phyloP scores from a whole-genome alignment of 2,797 vertebrate genomes.

The Chrosomus eos region DNA sequence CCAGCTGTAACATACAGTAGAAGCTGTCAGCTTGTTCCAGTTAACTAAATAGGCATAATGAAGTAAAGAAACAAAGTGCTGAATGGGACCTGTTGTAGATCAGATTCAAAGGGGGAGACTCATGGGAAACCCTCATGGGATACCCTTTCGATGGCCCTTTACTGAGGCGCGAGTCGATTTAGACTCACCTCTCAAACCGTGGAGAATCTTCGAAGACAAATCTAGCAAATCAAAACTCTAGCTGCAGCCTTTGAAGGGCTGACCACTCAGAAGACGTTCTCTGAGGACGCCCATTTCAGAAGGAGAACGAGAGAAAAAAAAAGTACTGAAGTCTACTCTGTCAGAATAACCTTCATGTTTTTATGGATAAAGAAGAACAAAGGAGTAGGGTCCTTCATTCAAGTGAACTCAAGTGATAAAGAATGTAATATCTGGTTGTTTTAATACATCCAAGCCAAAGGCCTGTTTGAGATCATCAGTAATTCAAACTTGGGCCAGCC shows the following conservation, averaged over 20 bases:
- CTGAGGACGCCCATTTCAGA: slow-evolving; percentile 15
- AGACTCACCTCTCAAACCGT: neutral
- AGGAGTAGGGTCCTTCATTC: neutral
- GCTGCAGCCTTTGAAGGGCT: slow-evolving; percentile 16
- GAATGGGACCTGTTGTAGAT: neutral
- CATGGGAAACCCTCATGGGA: neutral
- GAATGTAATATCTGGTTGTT: neutral
- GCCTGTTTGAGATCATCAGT: neutral
- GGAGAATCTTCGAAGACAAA: slow-evolving; percentile 30
- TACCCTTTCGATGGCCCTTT: slow-evolving; percentile 2
- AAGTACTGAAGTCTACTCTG: slow-evolving; percentile 54
- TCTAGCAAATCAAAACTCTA: slow-evolving; percentile 33
- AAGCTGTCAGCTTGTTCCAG: slow-evolving; percentile 67
- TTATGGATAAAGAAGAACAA: neutral
- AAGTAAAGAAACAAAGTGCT: slow-evolving; percentile 27
- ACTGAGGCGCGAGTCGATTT: neutral
- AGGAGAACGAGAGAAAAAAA: neutral
- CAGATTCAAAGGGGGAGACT: slow-evolving; percentile 19
- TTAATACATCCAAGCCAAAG: neutral
- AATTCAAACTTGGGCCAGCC: neutral
- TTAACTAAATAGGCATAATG: slow-evolving; percentile 31
- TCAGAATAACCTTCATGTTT: too few species aligned
- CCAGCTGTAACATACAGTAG: slow-evolving; percentile 81
- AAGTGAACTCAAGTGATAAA: slow-evolving; percentile 11
- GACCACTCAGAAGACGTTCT: slow-evolving; percentile 20